These are phyloP conservation scores for Etheostoma nigrum DNA, from an alignment of 2,797 vertebrate species.

Conservation along the genomic window DNA sequence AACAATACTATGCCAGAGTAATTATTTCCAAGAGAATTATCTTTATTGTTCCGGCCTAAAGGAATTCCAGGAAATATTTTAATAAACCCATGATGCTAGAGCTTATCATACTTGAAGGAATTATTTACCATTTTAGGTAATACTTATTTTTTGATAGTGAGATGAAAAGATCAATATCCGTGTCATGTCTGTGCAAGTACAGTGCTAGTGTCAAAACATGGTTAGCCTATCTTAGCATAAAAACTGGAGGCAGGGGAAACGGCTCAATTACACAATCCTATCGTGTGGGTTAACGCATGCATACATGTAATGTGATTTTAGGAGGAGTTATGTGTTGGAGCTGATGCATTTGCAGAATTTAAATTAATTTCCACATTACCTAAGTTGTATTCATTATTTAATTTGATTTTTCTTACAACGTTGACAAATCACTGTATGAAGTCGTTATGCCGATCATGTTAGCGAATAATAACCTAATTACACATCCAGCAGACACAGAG, in stretches of 20 bases:
- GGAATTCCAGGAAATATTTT: slow-evolving; percentile 2
- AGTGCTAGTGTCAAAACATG: neutral
- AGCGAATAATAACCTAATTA: slow-evolving; percentile 13
- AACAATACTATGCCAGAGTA: neutral
- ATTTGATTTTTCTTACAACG: neutral
- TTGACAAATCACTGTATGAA: neutral
- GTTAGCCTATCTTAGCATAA: neutral
- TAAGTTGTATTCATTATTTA: neutral
- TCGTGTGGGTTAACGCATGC: neutral
- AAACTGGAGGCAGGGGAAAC: neutral
- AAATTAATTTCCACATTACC: neutral
- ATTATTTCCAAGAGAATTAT: slow-evolving; percentile 4
- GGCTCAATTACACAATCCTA: neutral
- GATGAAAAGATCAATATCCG: neutral
- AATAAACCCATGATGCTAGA: neutral
- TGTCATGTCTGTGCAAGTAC: neutral
- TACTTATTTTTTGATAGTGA: neutral
- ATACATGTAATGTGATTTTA: neutral
- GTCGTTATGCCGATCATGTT: neutral
- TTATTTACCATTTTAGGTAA: neutral
- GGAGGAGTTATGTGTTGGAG: neutral
- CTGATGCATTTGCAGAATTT: neutral
- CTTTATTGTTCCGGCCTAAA: slow-evolving; percentile 7
- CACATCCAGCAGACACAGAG: neutral
- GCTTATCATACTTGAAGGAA: neutral